Evolutionary conservation across 2,797 vertebrate species (phyloP).

Genomic region (Phataginus tetradactyla): DNA sequence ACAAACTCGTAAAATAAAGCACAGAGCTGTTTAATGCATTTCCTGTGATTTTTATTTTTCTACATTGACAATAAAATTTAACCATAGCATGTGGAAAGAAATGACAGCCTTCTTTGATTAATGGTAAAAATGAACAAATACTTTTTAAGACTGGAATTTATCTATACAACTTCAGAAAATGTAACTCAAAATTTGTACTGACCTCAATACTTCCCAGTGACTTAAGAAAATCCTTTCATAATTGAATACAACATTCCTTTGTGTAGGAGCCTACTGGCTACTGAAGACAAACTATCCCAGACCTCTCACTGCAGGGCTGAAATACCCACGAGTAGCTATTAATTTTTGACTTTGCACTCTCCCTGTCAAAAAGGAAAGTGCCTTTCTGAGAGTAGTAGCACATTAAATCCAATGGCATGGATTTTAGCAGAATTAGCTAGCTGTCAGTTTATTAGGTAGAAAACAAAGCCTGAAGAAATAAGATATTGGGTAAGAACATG

Average conservation of each 20-base stretch:
- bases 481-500: neutral
- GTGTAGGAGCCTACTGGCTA: neutral
- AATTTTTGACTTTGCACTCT: neutral
- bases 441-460: neutral
- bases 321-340: neutral
- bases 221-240: neutral
- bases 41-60: neutral
- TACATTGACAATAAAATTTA: neutral
- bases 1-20: neutral
- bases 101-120: neutral
- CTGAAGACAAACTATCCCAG: neutral
- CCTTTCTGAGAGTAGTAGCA: neutral
- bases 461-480: neutral
- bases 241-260: neutral
- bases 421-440: neutral
- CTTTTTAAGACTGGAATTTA: neutral
- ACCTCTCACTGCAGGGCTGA: neutral
- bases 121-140: neutral
- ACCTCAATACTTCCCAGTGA: neutral
- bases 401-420: neutral
- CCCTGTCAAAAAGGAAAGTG: neutral
- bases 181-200: neutral
- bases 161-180: neutral
- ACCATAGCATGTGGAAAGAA: neutral
- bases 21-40: neutral